Evolutionary conservation across 2,113 vertebrate species (phyloP).

Genomic region (Pituophis catenifer): DNA sequence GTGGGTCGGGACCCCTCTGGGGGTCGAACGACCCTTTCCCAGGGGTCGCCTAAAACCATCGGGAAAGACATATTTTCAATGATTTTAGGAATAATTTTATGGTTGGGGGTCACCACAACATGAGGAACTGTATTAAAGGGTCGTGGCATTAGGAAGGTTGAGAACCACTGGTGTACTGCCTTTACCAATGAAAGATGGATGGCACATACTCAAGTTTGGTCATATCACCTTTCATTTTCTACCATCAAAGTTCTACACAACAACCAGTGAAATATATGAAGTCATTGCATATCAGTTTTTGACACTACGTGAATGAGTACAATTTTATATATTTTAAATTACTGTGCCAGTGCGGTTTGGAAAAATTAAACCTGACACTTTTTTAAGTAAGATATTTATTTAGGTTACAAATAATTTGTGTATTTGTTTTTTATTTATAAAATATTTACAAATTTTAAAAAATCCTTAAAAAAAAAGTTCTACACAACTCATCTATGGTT

Average conservation of each 20-base stretch:
- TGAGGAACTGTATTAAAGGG: no score
- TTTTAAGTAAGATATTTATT: constrained; percentile 89
- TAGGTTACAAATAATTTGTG: constrained; percentile 82
- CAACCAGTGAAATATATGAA: constrained; percentile 57
- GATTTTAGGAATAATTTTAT: no score
- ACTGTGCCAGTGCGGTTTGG: constrained; percentile 74
- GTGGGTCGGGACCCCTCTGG: no score
- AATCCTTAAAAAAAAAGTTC: constrained; percentile 58
- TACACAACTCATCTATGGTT: not conserved
- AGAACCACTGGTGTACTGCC: no score
- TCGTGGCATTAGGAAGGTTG: no score
- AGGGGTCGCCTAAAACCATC: no score
- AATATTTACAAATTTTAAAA: constrained; percentile 66
- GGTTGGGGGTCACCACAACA: no score
- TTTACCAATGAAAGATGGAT: not conserved
- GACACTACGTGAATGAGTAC: constrained; percentile 86
- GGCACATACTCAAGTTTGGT: not conserved
- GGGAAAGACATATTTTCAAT: no score
- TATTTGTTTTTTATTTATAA: constrained; percentile 84
- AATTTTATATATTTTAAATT: constrained; percentile 73
- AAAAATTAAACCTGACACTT: constrained; percentile 73
- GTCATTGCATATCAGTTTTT: constrained; percentile 67
- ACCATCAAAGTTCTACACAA: not conserved
- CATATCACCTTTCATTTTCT: not conserved
- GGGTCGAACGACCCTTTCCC: no score